Base-by-base conservation (phyloP, 2,113 vertebrate species). In the Tursiops truncatus region DNA sequence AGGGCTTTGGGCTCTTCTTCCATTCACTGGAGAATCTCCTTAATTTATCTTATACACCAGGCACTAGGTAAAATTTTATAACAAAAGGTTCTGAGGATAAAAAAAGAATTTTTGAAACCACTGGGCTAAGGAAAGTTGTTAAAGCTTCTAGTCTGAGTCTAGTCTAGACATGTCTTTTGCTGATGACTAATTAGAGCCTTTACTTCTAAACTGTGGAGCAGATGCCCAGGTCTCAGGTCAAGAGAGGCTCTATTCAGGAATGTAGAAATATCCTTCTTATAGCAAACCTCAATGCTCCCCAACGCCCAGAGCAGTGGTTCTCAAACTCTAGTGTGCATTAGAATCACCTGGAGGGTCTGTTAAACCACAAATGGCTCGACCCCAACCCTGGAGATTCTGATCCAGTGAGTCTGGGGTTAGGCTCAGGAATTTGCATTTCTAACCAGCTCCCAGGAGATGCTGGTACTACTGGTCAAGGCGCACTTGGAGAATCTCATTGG, bases 41-140 rank as follows among this genome's bases (percentile, higher is more conserved):
- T 76, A 41, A 82, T 67, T 47, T 82, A 73, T 83, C n/a, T 91
- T 33, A 53, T 4, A 15, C 9, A 85, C 14, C 36, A 58, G 47
- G 36, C 17, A 36, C 82, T 60, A 80, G 0, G 5, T 95, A 86
- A 92, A 94, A 91, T 83, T 94, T 82, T 87, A 44, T 44, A 71
- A 83, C 13, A 87, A 73, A 44, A 47, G 38, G 38, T 68, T 94
- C 71, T 96, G 89, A 91, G 91, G 53, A 70, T 82, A 38, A 84
- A 94, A 71, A 82, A n/a, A 58, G 20, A 36, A 14, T 36, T 38
- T 15, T 83, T 33, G 20, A 92, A 97, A 70, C 53, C 14, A 47
- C 12, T 12, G 41, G 76, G 81, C 63, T 86, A 73, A 96, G 79
- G 47, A 62, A 91, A 77, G 67, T 56, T 44, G 63, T 74, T 86